Evolutionary conservation across 2,888 invertebrate genomes (phyloP), one percentile per base, ranked within the genome.

Genomic region (Drosophila barbarae): DNA sequence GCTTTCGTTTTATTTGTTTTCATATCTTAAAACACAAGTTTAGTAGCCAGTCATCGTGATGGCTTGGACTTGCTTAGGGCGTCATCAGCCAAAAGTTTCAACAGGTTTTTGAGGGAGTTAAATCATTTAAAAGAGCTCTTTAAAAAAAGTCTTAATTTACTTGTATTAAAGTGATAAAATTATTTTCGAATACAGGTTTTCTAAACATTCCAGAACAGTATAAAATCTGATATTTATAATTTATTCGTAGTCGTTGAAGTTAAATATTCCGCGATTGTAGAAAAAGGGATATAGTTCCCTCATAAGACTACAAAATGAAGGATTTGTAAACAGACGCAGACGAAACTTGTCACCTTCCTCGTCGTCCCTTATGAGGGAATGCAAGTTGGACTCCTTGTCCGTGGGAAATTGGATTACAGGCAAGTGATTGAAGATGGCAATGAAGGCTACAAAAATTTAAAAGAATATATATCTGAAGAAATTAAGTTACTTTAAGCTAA

Each of bases 201-300:
- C n/a, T 28, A 23, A 28, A 21, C n/a, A 34, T 18, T 49, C 7
- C 4, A 44, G 10, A 41, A n/a, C 13, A 7, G 7, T 26, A 21
- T 21, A 39, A n/a, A n/a, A n/a, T 26, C 13, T 26, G 15, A 44
- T 1, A 44, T 28, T 3, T 5, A 28, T 12, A 6, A 13, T 12
- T 15, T 50, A 42, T 5, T 38, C 2, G 8, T 65, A 83, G 36
- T 78, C 79, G 4, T 34, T 52, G 30, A 78, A 76, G 30, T 77
- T 68, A 12, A 85, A 72, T 5, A 85, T 12, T 10, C 87, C 86
- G 0, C 85, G 78, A 44, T 80, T 79, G 36, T 86, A 78, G 57
- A 71, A 87, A 71, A 87, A 89, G 4, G 86, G 86, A 54, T 86
- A 80, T 0, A 86, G 28, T 3, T 85, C 85, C 51, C 72, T 76